Evolutionary conservation across 2,888 invertebrate species (phyloP).

Genomic region (Ametastegia equiseti): DNA sequence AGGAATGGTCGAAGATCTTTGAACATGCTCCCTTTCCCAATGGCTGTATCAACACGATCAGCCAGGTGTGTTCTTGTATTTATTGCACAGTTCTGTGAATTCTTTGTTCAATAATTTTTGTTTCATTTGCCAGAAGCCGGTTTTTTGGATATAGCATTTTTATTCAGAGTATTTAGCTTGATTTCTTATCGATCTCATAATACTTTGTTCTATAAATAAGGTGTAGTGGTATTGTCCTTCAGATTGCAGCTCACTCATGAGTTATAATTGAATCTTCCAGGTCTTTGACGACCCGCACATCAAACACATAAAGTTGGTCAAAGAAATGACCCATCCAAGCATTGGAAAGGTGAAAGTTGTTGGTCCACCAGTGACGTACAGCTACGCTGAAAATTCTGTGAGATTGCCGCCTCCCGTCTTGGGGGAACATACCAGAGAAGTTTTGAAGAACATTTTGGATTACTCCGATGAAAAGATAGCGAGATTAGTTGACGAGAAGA

Average conservation of each 20-base stretch:
- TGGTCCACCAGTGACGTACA: slow-evolving; percentile 92
- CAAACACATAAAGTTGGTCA: slow-evolving; percentile 83
- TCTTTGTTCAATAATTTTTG: not conserved
- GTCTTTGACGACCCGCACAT: slow-evolving; percentile 95
- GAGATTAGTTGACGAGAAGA: slow-evolving; percentile 73
- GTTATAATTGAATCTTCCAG: slow-evolving; percentile 64
- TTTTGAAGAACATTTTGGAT: slow-evolving; percentile 83
- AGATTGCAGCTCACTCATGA: slow-evolving; percentile 2
- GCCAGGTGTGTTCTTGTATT: slow-evolving; percentile 78
- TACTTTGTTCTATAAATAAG: not conserved
- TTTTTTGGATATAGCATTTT: slow-evolving; percentile 11
- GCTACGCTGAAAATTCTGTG: slow-evolving; percentile 84
- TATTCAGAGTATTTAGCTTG: slow-evolving; percentile 11
- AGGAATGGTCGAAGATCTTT: slow-evolving; percentile 87
- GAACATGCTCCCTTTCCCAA: slow-evolving; percentile 89
- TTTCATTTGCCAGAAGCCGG: not conserved
- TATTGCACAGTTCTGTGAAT: not conserved
- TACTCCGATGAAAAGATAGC: slow-evolving; percentile 81
- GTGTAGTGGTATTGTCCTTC: not conserved
- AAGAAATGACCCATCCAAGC: slow-evolving; percentile 83
- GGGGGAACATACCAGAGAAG: slow-evolving; percentile 91
- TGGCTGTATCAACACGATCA: slow-evolving; percentile 93
- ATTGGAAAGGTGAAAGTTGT: slow-evolving; percentile 87
- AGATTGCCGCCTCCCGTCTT: slow-evolving; percentile 88
- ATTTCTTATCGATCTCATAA: not conserved